Evolutionary conservation across 2,888 invertebrate genomes (phyloP), one percentile per base, ranked within the genome.

Genomic region (Biston betularia): DNA sequence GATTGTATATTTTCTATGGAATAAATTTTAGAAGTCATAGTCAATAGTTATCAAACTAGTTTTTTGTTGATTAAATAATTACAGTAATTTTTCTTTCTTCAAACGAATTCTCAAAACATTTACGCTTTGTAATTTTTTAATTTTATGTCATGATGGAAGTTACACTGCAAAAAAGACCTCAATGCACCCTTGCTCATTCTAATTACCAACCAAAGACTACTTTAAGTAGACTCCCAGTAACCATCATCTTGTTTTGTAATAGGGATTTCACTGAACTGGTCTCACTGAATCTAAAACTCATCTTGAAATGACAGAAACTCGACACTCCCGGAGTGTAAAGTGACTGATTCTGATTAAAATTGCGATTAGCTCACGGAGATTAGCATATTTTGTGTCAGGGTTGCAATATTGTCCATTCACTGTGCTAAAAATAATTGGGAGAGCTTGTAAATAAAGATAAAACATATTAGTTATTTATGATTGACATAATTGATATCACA

Each of bases 271-370:
- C 56, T 57, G 72, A 74, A 61, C 40, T 73, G 70, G 80, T 68
- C 24, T 24, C 73, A 68, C 78, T 73, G 76, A 76, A 75, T 69
- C 67, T 69, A 79, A 74, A 74, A 71, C 69, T 77, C 74, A 69
- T 78, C 68, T 70, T 74, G 72, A 71, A 74, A 76, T 81, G 82
- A 82, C 80, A 78, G 81, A 77, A 66, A 79, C 79, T 77, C 77
- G 80, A 79, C 79, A 77, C 75, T 72, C 73, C 72, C 63, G 73
- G 71, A 64, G 75, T 76, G 73, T 71, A 72, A 75, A 74, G 74
- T 79, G 79, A 79, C 79, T 79, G 80, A 74, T 78, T 80, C 66
- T 81, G 80, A 82, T 82, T 81, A 79, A 76, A 80, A 75, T 68
- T 69, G 75, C 75, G 77, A 82, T 82, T 81, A 80, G 76, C 75